Conservation (phyloP, 2,113 vertebrate genomes). For the Leptobrachium leishanense region DNA sequence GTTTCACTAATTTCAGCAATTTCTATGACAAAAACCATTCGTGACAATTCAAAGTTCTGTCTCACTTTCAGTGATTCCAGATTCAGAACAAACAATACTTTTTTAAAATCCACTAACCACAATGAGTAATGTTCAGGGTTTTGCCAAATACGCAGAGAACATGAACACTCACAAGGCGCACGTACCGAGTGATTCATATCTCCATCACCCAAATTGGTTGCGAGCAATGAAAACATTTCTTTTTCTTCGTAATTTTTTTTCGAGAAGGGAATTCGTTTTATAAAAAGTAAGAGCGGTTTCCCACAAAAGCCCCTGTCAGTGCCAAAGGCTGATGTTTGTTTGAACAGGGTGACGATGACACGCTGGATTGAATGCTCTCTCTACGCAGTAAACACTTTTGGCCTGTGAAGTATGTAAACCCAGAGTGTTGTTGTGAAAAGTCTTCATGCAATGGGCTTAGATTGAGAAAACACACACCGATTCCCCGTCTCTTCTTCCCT, state of each 20-base stretch:
- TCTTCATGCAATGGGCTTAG: constrained; percentile 51
- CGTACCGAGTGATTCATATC: not conserved
- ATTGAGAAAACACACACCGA: constrained; percentile 53
- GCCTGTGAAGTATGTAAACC: constrained; percentile 43
- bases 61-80: constrained; percentile 27
- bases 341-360: constrained; percentile 36
- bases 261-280: constrained; percentile 4
- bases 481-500: constrained; percentile 35
- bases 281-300: constrained; percentile 23
- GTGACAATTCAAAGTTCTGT: constrained; percentile 18
- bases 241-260: not conserved
- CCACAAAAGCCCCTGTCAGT: constrained; percentile 22
- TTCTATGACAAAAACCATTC: constrained; percentile 14
- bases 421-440: constrained; percentile 59
- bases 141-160: constrained; percentile 26
- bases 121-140: constrained; percentile 35
- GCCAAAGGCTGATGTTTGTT: not conserved
- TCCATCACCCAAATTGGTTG: constrained; percentile 13
- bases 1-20: constrained; percentile 12
- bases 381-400: not conserved
- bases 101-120: constrained; percentile 24
- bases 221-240: not conserved
- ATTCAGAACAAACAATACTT: constrained; percentile 28
- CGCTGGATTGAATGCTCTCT: constrained; percentile 35
- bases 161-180: constrained; percentile 20